Base-by-base conservation (phyloP, 2,797 vertebrate species). In the Macropodus opercularis region DNA sequence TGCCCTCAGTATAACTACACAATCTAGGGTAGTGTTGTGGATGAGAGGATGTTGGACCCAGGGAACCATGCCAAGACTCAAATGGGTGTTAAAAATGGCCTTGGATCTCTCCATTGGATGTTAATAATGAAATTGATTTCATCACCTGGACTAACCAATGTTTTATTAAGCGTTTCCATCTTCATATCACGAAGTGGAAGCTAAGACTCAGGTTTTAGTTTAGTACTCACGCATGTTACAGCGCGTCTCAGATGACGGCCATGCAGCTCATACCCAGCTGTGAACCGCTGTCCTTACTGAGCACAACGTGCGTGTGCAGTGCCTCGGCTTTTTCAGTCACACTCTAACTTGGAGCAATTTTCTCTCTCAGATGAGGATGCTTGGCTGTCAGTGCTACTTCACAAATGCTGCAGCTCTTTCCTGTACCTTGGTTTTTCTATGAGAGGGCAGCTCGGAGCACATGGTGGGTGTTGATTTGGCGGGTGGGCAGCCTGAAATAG, bases 391-490 rank as follows among this genome's bases (percentile, higher is more conserved):
- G 64, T 39, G 75, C 67, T 49, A 69, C 77, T 79, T 74, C 70
- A 54, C 21, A 52, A 65, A 75, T 58, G 70, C 63, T 73, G 63
- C 66, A 51, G 56, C 35, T 65, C 66, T 57, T 62, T 59, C 63
- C 54, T 61, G 72, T 58, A 67, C 63, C 50, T 75, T 48, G 49
- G 58, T 66, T 83, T 32, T 63, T 69, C 66, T 80, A 41, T 54
- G 51, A 66, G 69, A 77, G 73, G 68, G 63, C 76, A 69, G 66
- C 65, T 55, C 63, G 64, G 63, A 77, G 65, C 80, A 75, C 75
- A 70, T 79, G 52, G 80, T 84, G 84, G 85, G 74, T 75, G 85
- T 80, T 62, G 63, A 81, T 84, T 77, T 80, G 74, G 68, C 85
- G 71, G 62, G 43, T 70, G 47, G 71, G 75, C 73, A 66, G 72